Base-by-base conservation (phyloP, 2,888 invertebrate species). In the Callinectes sapidus region DNA sequence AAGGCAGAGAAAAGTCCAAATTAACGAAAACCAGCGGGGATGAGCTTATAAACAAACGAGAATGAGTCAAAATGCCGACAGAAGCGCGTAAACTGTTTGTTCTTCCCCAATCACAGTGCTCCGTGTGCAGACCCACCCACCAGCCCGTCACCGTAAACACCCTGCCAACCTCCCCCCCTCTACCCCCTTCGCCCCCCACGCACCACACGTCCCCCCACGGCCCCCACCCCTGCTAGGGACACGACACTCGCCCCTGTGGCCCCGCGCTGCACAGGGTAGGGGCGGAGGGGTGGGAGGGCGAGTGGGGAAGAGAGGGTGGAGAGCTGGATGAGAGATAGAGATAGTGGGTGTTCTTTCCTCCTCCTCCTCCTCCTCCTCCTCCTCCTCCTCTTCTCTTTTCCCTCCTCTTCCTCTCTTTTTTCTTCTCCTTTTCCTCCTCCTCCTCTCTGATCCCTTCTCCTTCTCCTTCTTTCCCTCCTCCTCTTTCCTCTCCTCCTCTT, bases 21-120 rank as follows among this genome's bases (percentile, higher is more conserved):
- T 92, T 89, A 85, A 71, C 92, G 55, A 90, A 93, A 42, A 23
- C 77, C 86, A 90, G 88, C 81, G 91, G 39, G 66, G 61, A 90
- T 85, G 92, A 90, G 90, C 87, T 90, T 81, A 77, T 93, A 93
- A 91, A 93, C 92, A 93, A 61, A 61, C 92, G 88, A 89, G 90
- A 93, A 93, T 93, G 92, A 93, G 89, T 93, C 92, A 93, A 93
- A 93, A 93, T 87, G 92, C 90, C 91, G 92, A 93, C 92, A 89
- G 91, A 91, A 42, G 81, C 90, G 39, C 71, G 92, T 93, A 93
- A 93, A 93, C 91, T 93, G 92, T 93, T 93, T 93, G 92, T 93
- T 89, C 91, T 54, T 39, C 71, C 91, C 91, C 91, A 93, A 93
- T 93, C 92, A 93, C 92, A 91, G 92, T 85, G 85, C 89, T 89